Evolutionary conservation across 2,797 vertebrate genomes (phyloP), one percentile per base, ranked within the genome.

Genomic region (Falco concolor): DNA sequence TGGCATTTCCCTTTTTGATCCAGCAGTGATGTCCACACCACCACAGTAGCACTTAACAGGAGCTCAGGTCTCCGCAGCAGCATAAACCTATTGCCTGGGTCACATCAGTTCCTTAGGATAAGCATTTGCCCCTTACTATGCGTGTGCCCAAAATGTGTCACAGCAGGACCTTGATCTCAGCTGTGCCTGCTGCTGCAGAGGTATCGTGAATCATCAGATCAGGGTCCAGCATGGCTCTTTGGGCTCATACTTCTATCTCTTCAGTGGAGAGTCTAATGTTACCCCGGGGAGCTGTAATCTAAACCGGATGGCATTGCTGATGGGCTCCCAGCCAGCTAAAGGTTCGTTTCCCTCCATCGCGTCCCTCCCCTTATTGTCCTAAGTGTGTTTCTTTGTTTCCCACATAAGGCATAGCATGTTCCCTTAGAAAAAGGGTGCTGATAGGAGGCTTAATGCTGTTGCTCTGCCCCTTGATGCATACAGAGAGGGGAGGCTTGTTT

Each of bases 231-330:
- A 77, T 78, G 90, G 88, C 84, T 94, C 68, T 74, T 77, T 0
- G 9, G 75, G 72, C 78, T 95, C 84, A 34, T 90, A 5, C 60
- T 95, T 92, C 88, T 79, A 2, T 59, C 77, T 93, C 93, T 72
- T 68, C 61, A 67, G 64, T 10, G 27, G 77, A 45, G 45, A 83
- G 78, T 94, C 68, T 96, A 92, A 95, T 49, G 86, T 96, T 94
- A 97, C 96, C 49, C 72, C 0, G 0, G 72, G 69, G 94, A 96
- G 72, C 88, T 85, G 96, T 96, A 97, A 97, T 78, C 68, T 47
- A 93, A 92, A 87, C 84, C 9, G 30, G 85, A 47, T 85, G 68
- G 90, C 68, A 90, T 65, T 77, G 90, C 88, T 90, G 88, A 63
- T 22, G 1, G 91, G 80, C 91, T 95, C 87, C 72, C 74, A 82